Conservation (phyloP, 1,140 invertebrate genomes). For the Drosophila jambulina region DNA sequence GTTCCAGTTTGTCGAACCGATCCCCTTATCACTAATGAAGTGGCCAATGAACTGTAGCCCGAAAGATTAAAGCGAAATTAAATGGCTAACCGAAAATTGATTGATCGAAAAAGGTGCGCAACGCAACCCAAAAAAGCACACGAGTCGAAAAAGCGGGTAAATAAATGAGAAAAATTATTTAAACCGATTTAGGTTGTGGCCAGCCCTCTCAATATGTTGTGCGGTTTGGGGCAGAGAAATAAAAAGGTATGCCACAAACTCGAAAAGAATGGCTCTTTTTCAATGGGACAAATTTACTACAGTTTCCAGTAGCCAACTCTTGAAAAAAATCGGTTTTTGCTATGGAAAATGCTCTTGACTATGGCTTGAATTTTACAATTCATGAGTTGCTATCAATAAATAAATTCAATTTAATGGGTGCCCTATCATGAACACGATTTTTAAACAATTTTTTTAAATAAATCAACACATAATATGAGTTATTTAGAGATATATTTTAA, state of each 20-base stretch:
- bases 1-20: slow-evolving; percentile 30
- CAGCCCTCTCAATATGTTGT: slow-evolving; percentile 26
- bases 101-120: slow-evolving; percentile 77
- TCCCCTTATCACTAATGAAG: slow-evolving; percentile 79
- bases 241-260: slow-evolving; percentile 4
- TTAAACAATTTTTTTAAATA: neutral
- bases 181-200: slow-evolving; percentile 49
- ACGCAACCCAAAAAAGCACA: slow-evolving; percentile 8
- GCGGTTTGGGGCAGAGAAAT: slow-evolving; percentile 15
- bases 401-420: neutral
- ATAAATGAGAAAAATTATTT: slow-evolving; percentile 54
- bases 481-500: neutral
- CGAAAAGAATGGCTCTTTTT: slow-evolving; percentile 2
- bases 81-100: slow-evolving; percentile 72
- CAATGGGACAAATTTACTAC: neutral
- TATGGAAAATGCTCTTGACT: neutral
- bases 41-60: slow-evolving; percentile 80
- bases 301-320: neutral
- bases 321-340: neutral
- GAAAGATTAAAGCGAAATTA: slow-evolving; percentile 81
- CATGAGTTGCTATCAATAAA: neutral
- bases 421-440: neutral
- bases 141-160: slow-evolving; percentile 9
- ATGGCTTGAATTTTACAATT: neutral
- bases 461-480: neutral